Conservation (phyloP, 1,140 invertebrate species). For the Tetraneura akinire region DNA sequence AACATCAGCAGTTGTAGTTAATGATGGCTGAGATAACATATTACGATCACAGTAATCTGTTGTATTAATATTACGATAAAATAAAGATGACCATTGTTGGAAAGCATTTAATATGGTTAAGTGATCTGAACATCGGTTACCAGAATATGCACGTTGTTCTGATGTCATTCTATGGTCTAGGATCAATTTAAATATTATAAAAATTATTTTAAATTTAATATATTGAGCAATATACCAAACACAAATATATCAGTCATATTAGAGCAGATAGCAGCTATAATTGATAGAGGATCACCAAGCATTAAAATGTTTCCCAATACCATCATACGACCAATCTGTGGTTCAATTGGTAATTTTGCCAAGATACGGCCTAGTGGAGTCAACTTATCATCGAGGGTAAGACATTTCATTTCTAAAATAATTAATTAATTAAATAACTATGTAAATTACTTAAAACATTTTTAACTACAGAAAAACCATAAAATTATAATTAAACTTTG, state of each 20-base stretch:
- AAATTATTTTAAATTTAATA: neutral
- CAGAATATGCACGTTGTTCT: slow-evolving; percentile 81
- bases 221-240: slow-evolving; percentile 32
- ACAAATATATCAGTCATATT: slow-evolving; percentile 61
- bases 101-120: slow-evolving; percentile 93
- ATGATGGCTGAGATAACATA: slow-evolving; percentile 81
- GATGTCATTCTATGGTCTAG: slow-evolving; percentile 68
- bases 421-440: too few species aligned
- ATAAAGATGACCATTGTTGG: slow-evolving; percentile 81
- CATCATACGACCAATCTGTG: slow-evolving; percentile 93
- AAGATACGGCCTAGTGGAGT: slow-evolving; percentile 88
- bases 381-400: slow-evolving; percentile 81
- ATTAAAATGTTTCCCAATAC: slow-evolving; percentile 83
- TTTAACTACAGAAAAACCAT: too few species aligned
- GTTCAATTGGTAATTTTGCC: slow-evolving; percentile 90
- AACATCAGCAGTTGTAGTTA: slow-evolving; percentile 88
- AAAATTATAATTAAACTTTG: neutral
- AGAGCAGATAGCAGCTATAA: slow-evolving; percentile 86
- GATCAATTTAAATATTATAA: slow-evolving; percentile 55
- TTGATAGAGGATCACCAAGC: slow-evolving; percentile 84
- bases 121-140: slow-evolving; percentile 88
- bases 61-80: slow-evolving; percentile 71
- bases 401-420: slow-evolving; percentile 81
- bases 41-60: slow-evolving; percentile 92
- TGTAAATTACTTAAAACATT: too few species aligned